Evolutionary conservation across 2,113 vertebrate genomes (phyloP).

Genomic region (Lathamus discolor): DNA sequence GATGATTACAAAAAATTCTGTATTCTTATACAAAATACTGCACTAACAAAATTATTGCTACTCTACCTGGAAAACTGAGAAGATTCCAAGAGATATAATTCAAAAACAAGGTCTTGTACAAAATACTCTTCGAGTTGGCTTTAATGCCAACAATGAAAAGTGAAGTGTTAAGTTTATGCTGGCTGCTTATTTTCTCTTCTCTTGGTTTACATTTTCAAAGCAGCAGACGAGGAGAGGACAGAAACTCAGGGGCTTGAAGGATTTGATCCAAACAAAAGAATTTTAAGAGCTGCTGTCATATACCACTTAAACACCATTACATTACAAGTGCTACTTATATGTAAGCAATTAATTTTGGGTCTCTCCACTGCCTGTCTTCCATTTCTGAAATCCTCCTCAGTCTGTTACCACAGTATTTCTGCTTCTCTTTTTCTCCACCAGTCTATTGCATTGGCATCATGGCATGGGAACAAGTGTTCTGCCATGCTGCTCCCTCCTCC

Average conservation of each 20-base stretch:
- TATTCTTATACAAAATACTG: background rate
- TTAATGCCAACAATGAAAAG: background rate
- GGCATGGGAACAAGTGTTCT: fast-evolving
- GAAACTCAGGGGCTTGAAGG: background rate
- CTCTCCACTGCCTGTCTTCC: background rate
- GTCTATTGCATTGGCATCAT: background rate
- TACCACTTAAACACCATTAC: background rate
- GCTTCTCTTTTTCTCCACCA: background rate
- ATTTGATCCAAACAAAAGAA: conserved; percentile 7
- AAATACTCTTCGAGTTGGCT: background rate
- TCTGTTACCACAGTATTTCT: background rate
- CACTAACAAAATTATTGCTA: background rate
- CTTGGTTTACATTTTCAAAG: conserved; percentile 6
- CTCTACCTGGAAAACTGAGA: background rate
- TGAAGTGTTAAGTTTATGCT: background rate
- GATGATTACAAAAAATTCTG: background rate
- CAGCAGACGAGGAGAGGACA: background rate
- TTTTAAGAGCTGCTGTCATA: background rate
- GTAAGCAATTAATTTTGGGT: background rate
- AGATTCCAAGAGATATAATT: background rate
- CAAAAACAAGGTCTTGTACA: background rate
- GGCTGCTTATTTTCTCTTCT: background rate
- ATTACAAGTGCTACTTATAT: background rate
- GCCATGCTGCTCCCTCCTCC: background rate
- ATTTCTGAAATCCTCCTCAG: background rate